These are phyloP conservation scores for Heterotis niloticus DNA, from an alignment of 2,113 vertebrate genomes.

Conservation along the genomic window DNA sequence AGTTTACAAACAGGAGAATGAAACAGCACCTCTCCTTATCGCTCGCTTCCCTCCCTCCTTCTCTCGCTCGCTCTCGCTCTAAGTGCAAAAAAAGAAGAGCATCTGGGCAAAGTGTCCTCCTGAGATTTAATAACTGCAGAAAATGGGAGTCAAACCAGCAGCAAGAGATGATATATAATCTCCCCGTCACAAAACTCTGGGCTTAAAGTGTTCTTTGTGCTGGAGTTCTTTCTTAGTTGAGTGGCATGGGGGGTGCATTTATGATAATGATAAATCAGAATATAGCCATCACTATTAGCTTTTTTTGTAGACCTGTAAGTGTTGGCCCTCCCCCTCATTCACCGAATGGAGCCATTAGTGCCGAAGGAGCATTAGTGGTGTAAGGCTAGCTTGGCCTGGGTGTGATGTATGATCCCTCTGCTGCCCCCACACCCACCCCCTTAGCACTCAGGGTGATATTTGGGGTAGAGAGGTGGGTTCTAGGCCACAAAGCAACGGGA, in stretches of 20 bases:
- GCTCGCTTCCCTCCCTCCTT: not conserved
- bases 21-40: not conserved
- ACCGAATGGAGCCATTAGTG: conserved; percentile 26
- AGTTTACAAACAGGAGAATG: conserved; percentile 6
- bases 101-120: conserved; percentile 9
- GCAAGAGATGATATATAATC: conserved; percentile 21
- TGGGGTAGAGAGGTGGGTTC: conserved; percentile 1
- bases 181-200: not conserved
- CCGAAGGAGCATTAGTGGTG: conserved; percentile 27
- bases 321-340: conserved; percentile 4
- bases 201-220: not conserved
- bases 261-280: conserved; percentile 29
- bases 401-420: conserved; percentile 17
- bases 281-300: not conserved
- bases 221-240: conserved; percentile 8
- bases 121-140: conserved; percentile 23
- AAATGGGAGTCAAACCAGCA: conserved; percentile 17
- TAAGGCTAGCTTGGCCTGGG: conserved; percentile 4
- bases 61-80: conserved; percentile 15
- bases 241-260: conserved; percentile 3
- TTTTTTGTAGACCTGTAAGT: not conserved
- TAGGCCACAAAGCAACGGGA: conserved; percentile 3
- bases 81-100: conserved; percentile 14
- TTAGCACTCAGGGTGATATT: conserved; percentile 15
- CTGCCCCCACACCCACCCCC: not conserved